These are phyloP conservation scores for Tetragnatha versicolor DNA, from an alignment of 1,140 invertebrate genomes.

Conservation along the genomic window DNA sequence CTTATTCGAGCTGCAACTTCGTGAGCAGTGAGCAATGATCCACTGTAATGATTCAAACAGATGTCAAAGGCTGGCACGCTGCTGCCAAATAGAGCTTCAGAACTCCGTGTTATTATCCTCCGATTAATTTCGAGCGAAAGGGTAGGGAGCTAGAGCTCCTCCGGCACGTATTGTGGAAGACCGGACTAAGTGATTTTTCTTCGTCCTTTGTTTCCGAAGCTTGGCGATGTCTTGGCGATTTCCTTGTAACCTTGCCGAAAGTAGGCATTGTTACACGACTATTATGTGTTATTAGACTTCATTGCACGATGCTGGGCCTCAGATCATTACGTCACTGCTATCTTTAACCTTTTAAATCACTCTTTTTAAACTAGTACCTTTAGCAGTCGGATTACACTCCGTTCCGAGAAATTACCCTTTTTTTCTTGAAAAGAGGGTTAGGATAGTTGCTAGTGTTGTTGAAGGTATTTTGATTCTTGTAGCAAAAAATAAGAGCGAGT, in stretches of 20 bases:
- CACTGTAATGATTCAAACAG: conserved; percentile 32
- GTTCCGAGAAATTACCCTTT: too few relatives aligned
- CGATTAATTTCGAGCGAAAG: conserved; percentile 4
- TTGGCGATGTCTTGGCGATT: conserved; percentile 33
- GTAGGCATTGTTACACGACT: conserved; percentile 39
- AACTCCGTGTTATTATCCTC: conserved; percentile 28
- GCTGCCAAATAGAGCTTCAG: background rate
- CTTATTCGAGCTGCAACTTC: conserved; percentile 7
- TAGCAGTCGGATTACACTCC: too few relatives aligned
- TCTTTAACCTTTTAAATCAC: conserved; percentile 2
- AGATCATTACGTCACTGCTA: conserved; percentile 40
- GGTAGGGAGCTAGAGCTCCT: background rate
- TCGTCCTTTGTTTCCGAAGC: conserved; percentile 17
- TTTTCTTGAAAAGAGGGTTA: too few relatives aligned
- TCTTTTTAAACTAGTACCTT: too few relatives aligned
- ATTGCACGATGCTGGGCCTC: conserved; percentile 15
- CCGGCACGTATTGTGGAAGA: conserved; percentile 6
- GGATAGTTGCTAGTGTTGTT: too few relatives aligned
- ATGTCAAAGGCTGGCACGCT: conserved; percentile 29
- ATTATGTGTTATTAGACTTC: conserved; percentile 42
- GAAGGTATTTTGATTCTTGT: too few relatives aligned
- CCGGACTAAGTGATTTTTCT: conserved; percentile 26
- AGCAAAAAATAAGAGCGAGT: too few relatives aligned
- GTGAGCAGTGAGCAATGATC: background rate
- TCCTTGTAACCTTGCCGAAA: conserved; percentile 2